These are phyloP conservation scores for Anableps anableps DNA, from an alignment of 2,797 vertebrate species.

Conservation along the genomic window DNA sequence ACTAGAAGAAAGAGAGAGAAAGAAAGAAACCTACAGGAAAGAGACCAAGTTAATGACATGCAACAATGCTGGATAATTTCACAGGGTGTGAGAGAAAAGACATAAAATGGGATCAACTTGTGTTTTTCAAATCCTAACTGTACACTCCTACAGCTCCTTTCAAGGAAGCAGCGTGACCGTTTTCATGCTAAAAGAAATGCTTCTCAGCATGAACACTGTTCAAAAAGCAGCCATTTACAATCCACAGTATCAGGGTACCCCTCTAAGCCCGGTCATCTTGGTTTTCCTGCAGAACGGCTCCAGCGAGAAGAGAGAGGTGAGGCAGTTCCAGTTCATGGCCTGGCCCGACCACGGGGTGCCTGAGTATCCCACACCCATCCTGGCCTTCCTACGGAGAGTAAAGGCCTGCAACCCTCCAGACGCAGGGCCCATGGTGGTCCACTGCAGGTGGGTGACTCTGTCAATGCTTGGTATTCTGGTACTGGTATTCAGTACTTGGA, in stretches of 20 bases:
- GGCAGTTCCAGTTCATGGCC: conserved; percentile 98
- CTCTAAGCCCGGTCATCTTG: not conserved
- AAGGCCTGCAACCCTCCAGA: conserved; percentile 94
- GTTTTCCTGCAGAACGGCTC: conserved; percentile 87
- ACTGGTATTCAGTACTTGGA: not conserved
- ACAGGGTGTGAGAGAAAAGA: not conserved
- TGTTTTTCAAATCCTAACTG: conserved; percentile 38
- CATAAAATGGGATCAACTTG: not conserved
- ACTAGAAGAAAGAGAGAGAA: not conserved
- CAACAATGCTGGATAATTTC: not conserved
- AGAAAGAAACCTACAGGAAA: not conserved
- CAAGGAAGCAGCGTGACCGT: conserved; percentile 32
- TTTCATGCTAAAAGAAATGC: conserved; percentile 23
- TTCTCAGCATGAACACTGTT: conserved; percentile 13
- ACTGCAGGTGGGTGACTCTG: conserved; percentile 88
- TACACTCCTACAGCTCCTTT: conserved; percentile 7
- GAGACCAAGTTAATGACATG: conserved; percentile 17
- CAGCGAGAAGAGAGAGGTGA: conserved; percentile 93
- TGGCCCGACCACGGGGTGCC: conserved; percentile 97
- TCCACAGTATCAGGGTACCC: not conserved
- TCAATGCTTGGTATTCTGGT: not conserved
- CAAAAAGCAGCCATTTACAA: conserved; percentile 21
- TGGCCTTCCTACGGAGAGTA: conserved; percentile 92
- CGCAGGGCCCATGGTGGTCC: conserved; percentile 94
- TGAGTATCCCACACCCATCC: conserved; percentile 93